Conservation (phyloP, 30 jellyfish, hydroid and myxozoan genomes). For the Aurelia aurita region DNA sequence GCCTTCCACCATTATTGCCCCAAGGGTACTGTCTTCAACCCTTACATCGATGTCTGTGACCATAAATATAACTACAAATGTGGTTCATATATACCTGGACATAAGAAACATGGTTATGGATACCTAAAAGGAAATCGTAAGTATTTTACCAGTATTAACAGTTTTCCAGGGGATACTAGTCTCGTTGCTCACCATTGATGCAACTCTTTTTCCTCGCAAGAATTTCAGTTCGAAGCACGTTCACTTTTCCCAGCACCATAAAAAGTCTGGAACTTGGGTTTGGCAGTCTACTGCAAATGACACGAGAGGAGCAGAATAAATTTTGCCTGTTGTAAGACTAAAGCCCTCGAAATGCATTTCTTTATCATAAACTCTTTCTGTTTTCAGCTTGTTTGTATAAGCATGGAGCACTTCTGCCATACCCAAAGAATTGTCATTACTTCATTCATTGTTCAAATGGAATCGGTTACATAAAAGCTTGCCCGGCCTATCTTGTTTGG, state of each 20-base stretch:
- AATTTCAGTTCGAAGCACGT: too few relatives aligned
- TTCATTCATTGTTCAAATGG: conserved; percentile 44
- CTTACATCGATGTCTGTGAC: conserved; percentile 39
- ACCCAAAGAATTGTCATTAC: conserved; percentile 29
- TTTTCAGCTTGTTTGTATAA: neutral
- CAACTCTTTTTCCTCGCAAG: too few relatives aligned
- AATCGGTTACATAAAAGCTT: conserved; percentile 3
- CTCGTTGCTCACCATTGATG: too few relatives aligned
- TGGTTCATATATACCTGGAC: neutral
- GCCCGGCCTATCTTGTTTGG: conserved; percentile 26
- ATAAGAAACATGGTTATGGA: conserved; percentile 6
- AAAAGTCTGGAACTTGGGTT: neutral
- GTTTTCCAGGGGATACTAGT: too few relatives aligned
- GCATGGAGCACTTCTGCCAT: conserved; percentile 27
- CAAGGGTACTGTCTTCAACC: conserved; percentile 42
- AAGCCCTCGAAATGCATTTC: too few relatives aligned
- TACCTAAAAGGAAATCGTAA: conserved; percentile 20
- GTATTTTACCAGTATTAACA: neutral
- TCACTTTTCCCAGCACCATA: too few relatives aligned
- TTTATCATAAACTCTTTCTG: too few relatives aligned
- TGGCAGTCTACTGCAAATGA: too few relatives aligned
- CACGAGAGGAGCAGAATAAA: too few relatives aligned
- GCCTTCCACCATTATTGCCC: conserved; percentile 21
- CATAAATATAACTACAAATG: conserved; percentile 26
- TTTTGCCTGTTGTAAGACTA: too few relatives aligned